Evolutionary conservation across 2,888 invertebrate species (phyloP), one percentile per base, ranked within the genome.

Genomic region (Dasysyrphus albostriatus): DNA sequence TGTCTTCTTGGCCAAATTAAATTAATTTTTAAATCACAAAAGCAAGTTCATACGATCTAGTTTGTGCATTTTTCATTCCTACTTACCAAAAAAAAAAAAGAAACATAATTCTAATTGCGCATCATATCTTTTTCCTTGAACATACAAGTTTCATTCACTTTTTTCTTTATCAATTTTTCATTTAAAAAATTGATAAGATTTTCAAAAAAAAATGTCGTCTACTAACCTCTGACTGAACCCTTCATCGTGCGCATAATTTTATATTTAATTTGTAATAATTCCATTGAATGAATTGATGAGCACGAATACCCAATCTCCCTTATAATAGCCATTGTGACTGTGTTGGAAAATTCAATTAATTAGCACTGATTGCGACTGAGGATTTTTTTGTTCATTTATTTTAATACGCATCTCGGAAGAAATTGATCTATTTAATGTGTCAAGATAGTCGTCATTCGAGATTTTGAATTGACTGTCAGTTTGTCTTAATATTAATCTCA

Each of bases 141-240:
- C 44, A 63, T 70, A 77, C 39, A 61, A 78, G 59, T 77, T 69
- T 44, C 61, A 44, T 63, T 78, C 61, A 78, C 63, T 44, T 63
- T 78, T 59, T 54, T 19, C 34, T 47, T 70, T 44, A 37, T 54
- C 61, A 39, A 24, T 2, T 59, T 59, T 59, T 39, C 37, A 9
- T 49, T 24, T 49, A 58, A 24, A 61, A 69, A 16, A 75, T 44
- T 16, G 80, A 73, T 80, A 37, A 10, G 32, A 42, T 59, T 67
- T 51, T 61, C 29, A 56, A 63, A 77, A 24, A 24, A 24, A 77
- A 83, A 24, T 63, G 78, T 56, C 83, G 63, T 83, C 79, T 32
- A 63, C n/a, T 83, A 75, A 79, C 83, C 83, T 58, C 65, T 32
- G n/a, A 14, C 29, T 61, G 79, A 79, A 79, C 83, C 74, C 59